Conservation (phyloP, 2,888 invertebrate genomes). For the Meiosimyza platycephala region DNA sequence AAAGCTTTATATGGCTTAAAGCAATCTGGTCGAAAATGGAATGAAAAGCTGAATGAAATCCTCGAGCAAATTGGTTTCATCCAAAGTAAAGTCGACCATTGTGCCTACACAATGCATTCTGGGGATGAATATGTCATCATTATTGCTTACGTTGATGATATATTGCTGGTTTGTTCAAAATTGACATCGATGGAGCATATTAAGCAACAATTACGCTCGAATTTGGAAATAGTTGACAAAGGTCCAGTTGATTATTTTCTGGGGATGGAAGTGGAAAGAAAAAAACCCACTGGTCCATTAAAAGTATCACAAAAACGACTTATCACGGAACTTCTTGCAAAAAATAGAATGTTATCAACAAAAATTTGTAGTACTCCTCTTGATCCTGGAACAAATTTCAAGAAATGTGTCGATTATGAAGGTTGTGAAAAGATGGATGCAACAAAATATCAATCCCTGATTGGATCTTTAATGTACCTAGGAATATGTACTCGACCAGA, state of each 20-base stretch:
- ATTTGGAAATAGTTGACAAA: background rate
- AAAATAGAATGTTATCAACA: background rate
- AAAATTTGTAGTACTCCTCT: slow-evolving; percentile 21
- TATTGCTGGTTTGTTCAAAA: too few relatives aligned
- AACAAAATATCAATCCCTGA: slow-evolving; percentile 24
- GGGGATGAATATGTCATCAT: too few relatives aligned
- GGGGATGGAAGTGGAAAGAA: slow-evolving; percentile 5
- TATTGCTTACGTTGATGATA: too few relatives aligned
- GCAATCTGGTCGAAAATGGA: slow-evolving; percentile 40
- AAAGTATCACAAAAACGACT: background rate
- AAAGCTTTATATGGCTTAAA: slow-evolving; percentile 30
- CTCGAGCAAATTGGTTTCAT: slow-evolving; percentile 13
- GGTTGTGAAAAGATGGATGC: slow-evolving; percentile 21
- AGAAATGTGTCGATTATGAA: slow-evolving; percentile 7
- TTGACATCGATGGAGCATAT: too few relatives aligned
- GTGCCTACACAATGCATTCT: background rate
- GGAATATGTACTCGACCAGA: too few relatives aligned
- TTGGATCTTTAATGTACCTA: slow-evolving; percentile 16
- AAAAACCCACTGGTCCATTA: background rate
- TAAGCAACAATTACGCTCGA: too few relatives aligned
- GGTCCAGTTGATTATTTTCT: background rate
- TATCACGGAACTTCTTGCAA: background rate
- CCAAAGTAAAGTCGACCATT: background rate
- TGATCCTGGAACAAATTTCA: slow-evolving; percentile 16
- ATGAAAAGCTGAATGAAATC: slow-evolving; percentile 28